Base-by-base conservation (phyloP, 2,888 invertebrate species). In the Spodoptera picta region DNA sequence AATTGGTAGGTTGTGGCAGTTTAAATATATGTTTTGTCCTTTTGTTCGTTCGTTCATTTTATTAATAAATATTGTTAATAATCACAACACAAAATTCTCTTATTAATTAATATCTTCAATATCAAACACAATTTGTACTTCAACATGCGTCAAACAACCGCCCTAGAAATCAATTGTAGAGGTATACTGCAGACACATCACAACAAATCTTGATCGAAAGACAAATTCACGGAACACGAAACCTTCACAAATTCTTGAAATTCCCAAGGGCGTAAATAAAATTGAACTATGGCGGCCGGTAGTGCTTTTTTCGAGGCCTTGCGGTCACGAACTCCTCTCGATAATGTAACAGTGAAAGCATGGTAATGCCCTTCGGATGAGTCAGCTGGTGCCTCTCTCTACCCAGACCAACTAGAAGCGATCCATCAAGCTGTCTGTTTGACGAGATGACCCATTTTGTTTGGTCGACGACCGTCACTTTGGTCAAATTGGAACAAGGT, bases 381-480 rank as follows among this genome's bases (percentile, higher is more conserved):
- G 82, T 86, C 86, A 83, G 87, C 86, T 77, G 71, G 52, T 66
- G 71, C 44, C 69, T 64, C 56, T 55, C 66, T 60, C 58, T 55
- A 36, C 19, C 24, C 69, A 58, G 57, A 50, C 69, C 57, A 69
- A 70, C 72, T 69, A 69, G 74, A 54, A 70, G 78, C 80, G 75
- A 87, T 87, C 86, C 83, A 87, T 87, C 87, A 87, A 83, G 66
- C 85, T 86, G 87, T 85, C 87, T 72, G 65, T 79, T 78, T 69
- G 81, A 79, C 73, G 64, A 75, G 83, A 83, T 83, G 85, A 81
- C 82, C 85, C 75, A 69, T 77, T 69, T 80, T 81, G 75, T 66
- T 76, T 74, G 74, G 74, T 73, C 72, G 71, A 71, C 63, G 55
- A 60, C 63, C 65, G 62, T 77, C 77, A 70, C 61, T 67, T 59